Percentiles rank a stretch among this genome's conserved stretches.
Conservation (phyloP, 2,888 invertebrate genomes). For the Julus scandinavius region DNA sequence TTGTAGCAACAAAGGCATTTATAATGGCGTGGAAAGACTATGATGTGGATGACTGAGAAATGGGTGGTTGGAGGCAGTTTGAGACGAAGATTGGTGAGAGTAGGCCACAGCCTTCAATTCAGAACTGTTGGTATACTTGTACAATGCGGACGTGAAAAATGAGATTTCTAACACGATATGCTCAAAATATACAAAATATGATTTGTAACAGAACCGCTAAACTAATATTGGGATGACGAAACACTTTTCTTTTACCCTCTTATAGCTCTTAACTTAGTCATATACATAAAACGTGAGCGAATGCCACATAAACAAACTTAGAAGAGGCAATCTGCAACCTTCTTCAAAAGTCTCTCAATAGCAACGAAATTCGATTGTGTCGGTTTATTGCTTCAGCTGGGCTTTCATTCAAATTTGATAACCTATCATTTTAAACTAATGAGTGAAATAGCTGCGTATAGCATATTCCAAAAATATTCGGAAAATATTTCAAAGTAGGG, state of each 20-base stretch:
- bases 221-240: constrained; percentile 54
- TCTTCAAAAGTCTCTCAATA: constrained; percentile 24
- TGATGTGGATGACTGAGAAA: constrained; percentile 37
- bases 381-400: background rate
- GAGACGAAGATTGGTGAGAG: constrained; percentile 50
- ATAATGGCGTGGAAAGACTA: constrained; percentile 24
- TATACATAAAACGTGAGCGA: constrained; percentile 33
- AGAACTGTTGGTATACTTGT: constrained; percentile 4
- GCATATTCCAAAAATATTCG: background rate
- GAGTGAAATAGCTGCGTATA: background rate
- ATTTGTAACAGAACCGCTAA: constrained; percentile 54
- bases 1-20: background rate
- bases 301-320: constrained; percentile 25
- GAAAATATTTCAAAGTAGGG: background rate
- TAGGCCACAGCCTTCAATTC: constrained; percentile 42
- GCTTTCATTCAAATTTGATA: background rate
- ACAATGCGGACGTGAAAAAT: constrained; percentile 50
- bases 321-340: background rate
- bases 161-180: constrained; percentile 53
- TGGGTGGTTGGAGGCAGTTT: constrained; percentile 42
- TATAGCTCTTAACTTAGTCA: constrained; percentile 49
- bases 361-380: constrained; percentile 1
- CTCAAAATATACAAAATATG: constrained; percentile 53
- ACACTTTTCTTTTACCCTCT: constrained; percentile 51
- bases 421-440: background rate